phyloP scores from a whole-genome alignment of 1,140 invertebrate genomes.

The Caligus rogercresseyi region DNA sequence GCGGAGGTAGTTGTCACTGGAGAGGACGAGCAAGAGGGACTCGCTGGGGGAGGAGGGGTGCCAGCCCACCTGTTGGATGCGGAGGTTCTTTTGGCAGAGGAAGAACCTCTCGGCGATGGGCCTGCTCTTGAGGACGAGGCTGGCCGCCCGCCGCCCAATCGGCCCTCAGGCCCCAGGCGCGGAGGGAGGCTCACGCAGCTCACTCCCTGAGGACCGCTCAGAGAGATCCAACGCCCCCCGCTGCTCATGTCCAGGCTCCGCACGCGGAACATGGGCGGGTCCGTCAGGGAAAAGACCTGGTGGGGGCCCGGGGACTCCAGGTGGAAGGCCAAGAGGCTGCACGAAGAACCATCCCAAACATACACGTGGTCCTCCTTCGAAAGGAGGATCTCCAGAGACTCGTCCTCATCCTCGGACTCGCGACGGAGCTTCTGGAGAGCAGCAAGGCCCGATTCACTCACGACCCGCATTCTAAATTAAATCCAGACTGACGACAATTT shows the following conservation, averaged over 20 bases:
- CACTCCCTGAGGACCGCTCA: neutral
- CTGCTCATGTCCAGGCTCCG: neutral
- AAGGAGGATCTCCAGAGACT: neutral
- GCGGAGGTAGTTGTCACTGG: conserved; percentile 1
- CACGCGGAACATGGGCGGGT: conserved; percentile 3
- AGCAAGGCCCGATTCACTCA: neutral
- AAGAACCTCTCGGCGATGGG: conserved; percentile 10
- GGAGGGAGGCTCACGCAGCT: neutral
- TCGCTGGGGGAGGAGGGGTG: neutral
- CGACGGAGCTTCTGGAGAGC: neutral
- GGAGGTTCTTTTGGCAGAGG: neutral
- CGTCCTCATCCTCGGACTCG: neutral
- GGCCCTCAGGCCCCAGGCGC: neutral
- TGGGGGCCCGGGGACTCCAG: neutral
- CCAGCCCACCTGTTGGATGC: neutral
- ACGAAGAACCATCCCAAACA: neutral
- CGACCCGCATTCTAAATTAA: neutral
- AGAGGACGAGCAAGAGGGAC: neutral
- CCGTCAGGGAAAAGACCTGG: neutral
- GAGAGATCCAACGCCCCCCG: neutral
- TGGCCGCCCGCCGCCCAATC: neutral
- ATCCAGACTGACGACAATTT: neutral
- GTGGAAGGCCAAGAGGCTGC: neutral
- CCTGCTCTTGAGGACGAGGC: neutral
- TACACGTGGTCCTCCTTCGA: neutral